Conservation (phyloP, 2,113 vertebrate species). For the Artemisiospiza belli region DNA sequence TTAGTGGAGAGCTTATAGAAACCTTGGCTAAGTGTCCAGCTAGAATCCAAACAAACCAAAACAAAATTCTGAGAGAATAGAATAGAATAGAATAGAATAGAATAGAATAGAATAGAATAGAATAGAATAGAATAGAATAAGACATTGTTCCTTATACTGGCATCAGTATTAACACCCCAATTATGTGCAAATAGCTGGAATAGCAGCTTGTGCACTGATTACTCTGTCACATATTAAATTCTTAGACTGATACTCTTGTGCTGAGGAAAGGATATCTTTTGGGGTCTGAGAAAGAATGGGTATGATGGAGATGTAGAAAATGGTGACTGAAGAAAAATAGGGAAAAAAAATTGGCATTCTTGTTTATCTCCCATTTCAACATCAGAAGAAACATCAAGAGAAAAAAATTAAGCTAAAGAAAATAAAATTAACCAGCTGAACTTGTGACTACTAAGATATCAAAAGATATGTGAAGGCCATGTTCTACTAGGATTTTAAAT, state of each 20-base stretch:
- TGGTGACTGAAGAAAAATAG: not conserved
- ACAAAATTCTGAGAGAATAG: not conserved
- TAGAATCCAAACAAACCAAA: not conserved
- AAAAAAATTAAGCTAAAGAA: not conserved
- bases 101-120: not conserved
- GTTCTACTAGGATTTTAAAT: not conserved
- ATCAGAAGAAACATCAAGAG: not conserved
- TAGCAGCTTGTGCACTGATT: not conserved
- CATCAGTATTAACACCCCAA: not conserved
- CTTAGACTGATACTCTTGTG: not conserved
- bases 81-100: not conserved
- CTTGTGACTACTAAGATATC: not conserved
- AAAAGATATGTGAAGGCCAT: not conserved
- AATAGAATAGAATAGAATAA: not conserved
- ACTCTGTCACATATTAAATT: not conserved
- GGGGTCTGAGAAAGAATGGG: not conserved
- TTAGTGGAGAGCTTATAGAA: not conserved
- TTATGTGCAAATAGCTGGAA: not conserved
- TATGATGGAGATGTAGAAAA: not conserved
- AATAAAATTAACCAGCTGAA: not conserved
- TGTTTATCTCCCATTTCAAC: not conserved
- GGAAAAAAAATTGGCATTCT: not conserved
- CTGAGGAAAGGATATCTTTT: not conserved
- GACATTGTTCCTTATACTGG: not conserved
- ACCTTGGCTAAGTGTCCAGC: not conserved